These are phyloP conservation scores for Tapirus indicus DNA, from an alignment of 2,797 vertebrate species.

Conservation along the genomic window DNA sequence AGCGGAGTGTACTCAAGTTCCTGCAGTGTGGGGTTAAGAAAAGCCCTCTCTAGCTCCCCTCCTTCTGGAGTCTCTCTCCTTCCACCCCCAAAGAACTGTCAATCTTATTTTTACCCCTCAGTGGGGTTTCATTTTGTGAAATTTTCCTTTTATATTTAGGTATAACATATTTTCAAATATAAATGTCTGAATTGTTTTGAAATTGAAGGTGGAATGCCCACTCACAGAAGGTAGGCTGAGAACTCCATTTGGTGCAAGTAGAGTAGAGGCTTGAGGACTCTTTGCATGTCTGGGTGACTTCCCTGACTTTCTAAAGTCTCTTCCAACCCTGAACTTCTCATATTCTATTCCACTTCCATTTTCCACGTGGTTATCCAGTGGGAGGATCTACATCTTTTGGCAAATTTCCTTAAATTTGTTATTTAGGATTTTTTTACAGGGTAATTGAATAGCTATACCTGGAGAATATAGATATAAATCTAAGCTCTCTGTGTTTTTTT, in stretches of 20 bases:
- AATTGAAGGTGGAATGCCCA: not conserved
- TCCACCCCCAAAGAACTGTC: not conserved
- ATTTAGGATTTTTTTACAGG: not conserved
- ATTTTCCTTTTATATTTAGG: not conserved
- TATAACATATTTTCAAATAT: not conserved
- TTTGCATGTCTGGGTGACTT: not conserved
- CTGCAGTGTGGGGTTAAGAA: slow-evolving; percentile 63
- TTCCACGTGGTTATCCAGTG: not conserved
- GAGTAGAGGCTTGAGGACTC: not conserved
- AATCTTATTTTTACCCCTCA: slow-evolving; percentile 43
- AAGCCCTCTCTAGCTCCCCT: slow-evolving; percentile 44
- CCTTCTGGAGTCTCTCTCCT: slow-evolving; percentile 52
- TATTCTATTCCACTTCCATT: not conserved
- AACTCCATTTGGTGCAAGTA: not conserved
- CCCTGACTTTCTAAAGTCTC: not conserved
- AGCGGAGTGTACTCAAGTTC: slow-evolving; percentile 56
- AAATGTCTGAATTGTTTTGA: not conserved
- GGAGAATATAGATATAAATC: not conserved
- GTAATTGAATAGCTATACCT: slow-evolving; percentile 12
- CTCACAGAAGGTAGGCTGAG: not conserved
- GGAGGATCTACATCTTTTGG: not conserved
- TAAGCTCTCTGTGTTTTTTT: not conserved
- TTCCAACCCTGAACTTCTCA: not conserved
- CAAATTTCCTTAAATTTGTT: slow-evolving; percentile 45
- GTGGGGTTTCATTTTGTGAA: slow-evolving; percentile 36